Conservation (phyloP, 2,113 vertebrate genomes). For the Litocranius walleri region DNA sequence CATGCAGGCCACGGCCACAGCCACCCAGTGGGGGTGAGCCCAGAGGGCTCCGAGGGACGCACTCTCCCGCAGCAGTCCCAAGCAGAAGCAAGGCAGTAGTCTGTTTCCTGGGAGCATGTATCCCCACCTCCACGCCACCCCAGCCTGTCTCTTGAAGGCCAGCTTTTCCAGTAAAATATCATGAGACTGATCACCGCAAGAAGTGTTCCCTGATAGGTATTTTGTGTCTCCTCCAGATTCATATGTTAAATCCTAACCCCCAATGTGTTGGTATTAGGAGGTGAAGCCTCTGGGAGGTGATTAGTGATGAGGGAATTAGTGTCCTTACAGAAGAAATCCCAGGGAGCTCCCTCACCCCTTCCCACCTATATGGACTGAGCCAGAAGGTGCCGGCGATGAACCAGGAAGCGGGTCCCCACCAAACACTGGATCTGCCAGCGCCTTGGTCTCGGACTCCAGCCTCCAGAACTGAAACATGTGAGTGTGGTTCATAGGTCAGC, state of each 20-base stretch:
- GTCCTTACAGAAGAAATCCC: background rate
- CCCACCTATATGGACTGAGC: fast-evolving
- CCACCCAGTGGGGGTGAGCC: background rate
- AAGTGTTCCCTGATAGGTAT: background rate
- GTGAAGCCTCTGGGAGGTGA: background rate
- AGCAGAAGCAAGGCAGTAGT: background rate
- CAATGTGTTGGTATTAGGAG: background rate
- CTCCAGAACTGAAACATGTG: fast-evolving
- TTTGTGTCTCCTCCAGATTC: background rate
- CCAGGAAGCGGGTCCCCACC: background rate
- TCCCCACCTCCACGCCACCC: fast-evolving
- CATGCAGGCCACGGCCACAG: background rate
- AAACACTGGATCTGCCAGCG: background rate
- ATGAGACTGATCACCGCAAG: too few species aligned
- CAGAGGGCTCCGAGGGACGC: background rate
- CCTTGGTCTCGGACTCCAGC: background rate
- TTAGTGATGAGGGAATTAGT: background rate
- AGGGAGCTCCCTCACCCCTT: background rate
- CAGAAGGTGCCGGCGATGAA: fast-evolving
- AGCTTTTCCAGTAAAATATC: background rate
- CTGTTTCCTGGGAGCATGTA: fast-evolving
- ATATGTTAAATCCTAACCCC: background rate
- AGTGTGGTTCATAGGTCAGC: fast-evolving
- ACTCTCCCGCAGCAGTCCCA: background rate
- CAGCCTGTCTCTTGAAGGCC: background rate